phyloP scores from a whole-genome alignment of 2,888 invertebrate genomes.

The Phengaris alcon region DNA sequence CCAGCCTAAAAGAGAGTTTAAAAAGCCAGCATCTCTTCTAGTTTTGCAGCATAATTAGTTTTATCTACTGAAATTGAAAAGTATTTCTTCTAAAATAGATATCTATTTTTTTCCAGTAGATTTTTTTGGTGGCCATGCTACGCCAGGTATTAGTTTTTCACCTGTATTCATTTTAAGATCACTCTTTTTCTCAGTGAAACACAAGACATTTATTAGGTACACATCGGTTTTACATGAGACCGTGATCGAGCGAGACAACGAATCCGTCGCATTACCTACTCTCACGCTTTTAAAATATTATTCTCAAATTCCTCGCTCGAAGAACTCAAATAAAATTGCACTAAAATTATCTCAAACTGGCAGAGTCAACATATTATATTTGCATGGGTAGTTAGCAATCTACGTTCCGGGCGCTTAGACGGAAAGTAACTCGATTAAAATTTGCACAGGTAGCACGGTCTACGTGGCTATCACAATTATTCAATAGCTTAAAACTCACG shows the following conservation, averaged over 20 bases:
- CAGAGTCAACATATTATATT: conserved; percentile 18
- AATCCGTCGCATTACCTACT: not conserved
- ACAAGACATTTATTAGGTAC: not conserved
- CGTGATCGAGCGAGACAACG: not conserved
- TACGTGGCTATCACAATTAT: conserved; percentile 73
- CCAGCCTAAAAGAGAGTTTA: no score
- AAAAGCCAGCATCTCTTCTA: no score
- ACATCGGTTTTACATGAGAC: not conserved
- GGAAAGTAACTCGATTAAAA: conserved; percentile 68
- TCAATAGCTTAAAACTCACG: conserved; percentile 53
- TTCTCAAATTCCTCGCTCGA: not conserved
- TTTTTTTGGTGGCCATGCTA: no score
- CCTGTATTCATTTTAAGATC: not conserved
- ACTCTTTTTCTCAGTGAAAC: not conserved
- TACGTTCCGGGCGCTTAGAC: conserved; percentile 43
- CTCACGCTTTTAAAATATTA: not conserved
- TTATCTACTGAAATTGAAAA: no score
- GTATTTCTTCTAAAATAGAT: no score
- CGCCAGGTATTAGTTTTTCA: not conserved
- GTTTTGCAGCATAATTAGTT: no score
- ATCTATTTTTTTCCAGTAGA: no score
- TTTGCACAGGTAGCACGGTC: conserved; percentile 63
- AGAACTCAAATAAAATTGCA: conserved; percentile 26
- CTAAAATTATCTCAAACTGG: conserved; percentile 21
- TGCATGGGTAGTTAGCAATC: conserved; percentile 33